Evolutionary conservation across 2,113 vertebrate species (phyloP).

Genomic region (Apus apus): DNA sequence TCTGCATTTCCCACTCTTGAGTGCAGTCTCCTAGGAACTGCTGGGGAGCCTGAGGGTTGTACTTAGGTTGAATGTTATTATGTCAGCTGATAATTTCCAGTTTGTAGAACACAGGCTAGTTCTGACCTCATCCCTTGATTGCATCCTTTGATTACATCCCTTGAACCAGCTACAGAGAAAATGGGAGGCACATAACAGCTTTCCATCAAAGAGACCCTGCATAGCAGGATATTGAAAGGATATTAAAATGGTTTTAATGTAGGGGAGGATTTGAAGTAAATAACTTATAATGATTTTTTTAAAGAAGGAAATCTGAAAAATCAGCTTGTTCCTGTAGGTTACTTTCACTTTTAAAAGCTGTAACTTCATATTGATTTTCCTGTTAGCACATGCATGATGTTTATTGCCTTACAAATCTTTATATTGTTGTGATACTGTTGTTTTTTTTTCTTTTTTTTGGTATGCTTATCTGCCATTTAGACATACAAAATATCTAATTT

Average conservation of each 20-base stretch:
- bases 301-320: conserved; percentile 50
- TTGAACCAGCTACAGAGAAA: conserved; percentile 41
- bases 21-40: not conserved
- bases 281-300: conserved; percentile 29
- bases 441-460: not conserved
- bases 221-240: conserved; percentile 36
- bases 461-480: not conserved
- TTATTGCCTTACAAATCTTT: not conserved
- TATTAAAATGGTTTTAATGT: conserved; percentile 54
- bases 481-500: not conserved
- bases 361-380: conserved; percentile 32
- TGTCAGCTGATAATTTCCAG: conserved; percentile 47
- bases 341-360: conserved; percentile 23
- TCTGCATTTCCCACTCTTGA: not conserved
- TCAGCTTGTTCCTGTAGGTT: conserved; percentile 31
- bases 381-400: not conserved
- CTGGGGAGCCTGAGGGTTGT: not conserved
- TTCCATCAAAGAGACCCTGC: not conserved
- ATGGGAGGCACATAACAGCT: not conserved
- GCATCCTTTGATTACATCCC: conserved; percentile 38
- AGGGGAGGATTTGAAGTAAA: conserved; percentile 48
- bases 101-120: conserved; percentile 18
- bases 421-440: not conserved
- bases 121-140: conserved; percentile 48
- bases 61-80: not conserved